These are phyloP conservation scores for Microhierax caerulescens DNA, from an alignment of 2,797 vertebrate species.

Conservation along the genomic window DNA sequence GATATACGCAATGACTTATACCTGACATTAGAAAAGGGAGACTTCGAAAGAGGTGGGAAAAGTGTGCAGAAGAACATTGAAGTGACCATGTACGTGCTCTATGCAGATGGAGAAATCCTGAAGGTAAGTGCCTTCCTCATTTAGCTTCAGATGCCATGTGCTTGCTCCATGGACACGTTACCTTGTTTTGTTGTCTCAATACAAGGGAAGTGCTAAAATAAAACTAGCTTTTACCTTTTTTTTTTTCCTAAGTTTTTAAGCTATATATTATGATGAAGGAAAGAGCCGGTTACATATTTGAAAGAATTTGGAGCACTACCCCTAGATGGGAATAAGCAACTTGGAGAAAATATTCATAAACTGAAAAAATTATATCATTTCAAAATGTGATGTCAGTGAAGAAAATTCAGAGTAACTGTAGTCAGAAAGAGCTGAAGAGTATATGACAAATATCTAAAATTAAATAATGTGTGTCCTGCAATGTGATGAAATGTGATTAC, in stretches of 20 bases:
- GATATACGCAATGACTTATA: constrained; percentile 97
- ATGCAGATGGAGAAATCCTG: constrained; percentile 94
- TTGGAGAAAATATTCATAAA: background rate
- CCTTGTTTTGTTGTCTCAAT: background rate
- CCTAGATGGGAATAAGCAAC: background rate
- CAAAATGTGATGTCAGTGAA: background rate
- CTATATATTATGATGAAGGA: background rate
- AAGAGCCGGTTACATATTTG: background rate
- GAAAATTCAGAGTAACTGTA: background rate
- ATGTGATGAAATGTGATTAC: background rate
- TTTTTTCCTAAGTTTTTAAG: background rate
- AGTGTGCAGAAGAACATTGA: constrained; percentile 99
- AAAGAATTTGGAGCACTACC: background rate
- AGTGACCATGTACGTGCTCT: constrained; percentile 95
- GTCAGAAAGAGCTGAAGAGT: background rate
- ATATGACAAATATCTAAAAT: background rate
- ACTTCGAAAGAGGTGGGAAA: constrained; percentile 97
- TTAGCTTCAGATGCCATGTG: background rate
- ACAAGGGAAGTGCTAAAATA: background rate
- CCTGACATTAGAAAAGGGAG: constrained; percentile 92
- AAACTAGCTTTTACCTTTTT: background rate
- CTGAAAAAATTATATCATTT: background rate
- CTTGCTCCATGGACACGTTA: background rate
- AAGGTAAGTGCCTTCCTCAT: constrained; percentile 79
- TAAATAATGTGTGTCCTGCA: background rate